A percentile compares a stretch with the other conserved stretches of the same genome.
Evolutionary conservation across 2,888 invertebrate genomes (phyloP).

Genomic region (Lutraria lutraria): DNA sequence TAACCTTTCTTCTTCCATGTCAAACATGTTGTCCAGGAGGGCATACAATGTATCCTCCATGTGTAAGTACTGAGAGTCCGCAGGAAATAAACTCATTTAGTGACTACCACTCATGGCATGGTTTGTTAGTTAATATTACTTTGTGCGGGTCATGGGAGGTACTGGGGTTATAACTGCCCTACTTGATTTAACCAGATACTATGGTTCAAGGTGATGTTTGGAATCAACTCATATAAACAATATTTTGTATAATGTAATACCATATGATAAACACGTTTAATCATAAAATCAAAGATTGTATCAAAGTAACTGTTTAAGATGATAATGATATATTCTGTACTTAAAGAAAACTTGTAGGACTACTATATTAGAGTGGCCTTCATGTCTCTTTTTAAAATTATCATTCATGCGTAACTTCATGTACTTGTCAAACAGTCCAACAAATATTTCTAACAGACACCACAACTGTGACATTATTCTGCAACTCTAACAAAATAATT

Average conservation of each 20-base stretch:
- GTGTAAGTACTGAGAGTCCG: not conserved
- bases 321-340: too few species aligned
- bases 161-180: not conserved
- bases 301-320: not conserved
- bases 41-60: conserved; percentile 28
- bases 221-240: not conserved
- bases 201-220: not conserved
- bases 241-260: not conserved
- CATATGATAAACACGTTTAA: not conserved
- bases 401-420: not conserved
- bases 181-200: not conserved
- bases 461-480: not conserved
- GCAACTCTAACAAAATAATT: not conserved
- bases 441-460: not conserved
- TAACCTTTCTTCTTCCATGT: conserved; percentile 33
- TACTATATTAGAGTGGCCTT: not conserved
- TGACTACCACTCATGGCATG: not conserved
- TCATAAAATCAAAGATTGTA: not conserved
- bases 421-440: not conserved
- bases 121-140: not conserved
- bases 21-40: not conserved
- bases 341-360: not conserved
- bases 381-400: not conserved
- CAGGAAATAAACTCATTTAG: not conserved
- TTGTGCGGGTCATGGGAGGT: not conserved